A percentile compares a stretch with the other conserved stretches of the same genome.
These are phyloP conservation scores for Meandrina meandrites DNA, from an alignment of 92 coral and sea anemone species.

Conservation along the genomic window DNA sequence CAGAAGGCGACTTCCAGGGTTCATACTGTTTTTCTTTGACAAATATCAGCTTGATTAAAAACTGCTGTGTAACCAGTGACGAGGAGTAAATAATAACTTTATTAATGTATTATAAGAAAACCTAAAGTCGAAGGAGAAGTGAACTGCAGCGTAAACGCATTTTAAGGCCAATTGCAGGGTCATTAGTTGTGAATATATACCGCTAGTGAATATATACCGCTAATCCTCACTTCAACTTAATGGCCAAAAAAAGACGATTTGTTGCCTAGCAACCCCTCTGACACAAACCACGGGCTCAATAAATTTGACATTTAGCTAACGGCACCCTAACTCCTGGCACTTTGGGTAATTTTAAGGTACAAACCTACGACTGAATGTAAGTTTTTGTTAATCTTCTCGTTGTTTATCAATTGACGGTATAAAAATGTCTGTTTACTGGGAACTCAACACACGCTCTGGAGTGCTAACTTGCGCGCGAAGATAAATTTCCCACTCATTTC, in stretches of 20 bases:
- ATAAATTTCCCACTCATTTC: not conserved
- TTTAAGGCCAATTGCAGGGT: not conserved
- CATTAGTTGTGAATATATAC: too few species aligned
- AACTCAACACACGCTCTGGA: not conserved
- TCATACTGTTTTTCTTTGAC: not conserved
- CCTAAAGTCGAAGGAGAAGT: not conserved
- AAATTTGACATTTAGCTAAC: not conserved
- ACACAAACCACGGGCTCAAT: not conserved
- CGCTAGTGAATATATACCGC: not conserved
- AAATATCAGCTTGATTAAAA: not conserved
- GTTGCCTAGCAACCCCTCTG: slow-evolving; percentile 6
- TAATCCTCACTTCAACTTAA: not conserved
- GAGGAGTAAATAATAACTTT: too few species aligned
- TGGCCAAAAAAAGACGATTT: not conserved
- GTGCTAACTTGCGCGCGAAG: not conserved
- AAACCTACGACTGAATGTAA: too few species aligned
- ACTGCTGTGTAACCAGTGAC: not conserved
- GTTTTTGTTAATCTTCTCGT: not conserved
- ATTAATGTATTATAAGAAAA: too few species aligned
- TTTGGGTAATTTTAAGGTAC: not conserved
- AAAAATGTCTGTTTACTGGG: not conserved
- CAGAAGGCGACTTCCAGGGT: not conserved
- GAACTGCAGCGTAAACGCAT: too few species aligned
- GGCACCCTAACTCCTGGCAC: not conserved
- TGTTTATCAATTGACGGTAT: not conserved